Percentiles rank a stretch among this genome's conserved stretches.
These are phyloP conservation scores for Polyommatus icarus DNA, from an alignment of 2,888 invertebrate genomes.

Conservation along the genomic window DNA sequence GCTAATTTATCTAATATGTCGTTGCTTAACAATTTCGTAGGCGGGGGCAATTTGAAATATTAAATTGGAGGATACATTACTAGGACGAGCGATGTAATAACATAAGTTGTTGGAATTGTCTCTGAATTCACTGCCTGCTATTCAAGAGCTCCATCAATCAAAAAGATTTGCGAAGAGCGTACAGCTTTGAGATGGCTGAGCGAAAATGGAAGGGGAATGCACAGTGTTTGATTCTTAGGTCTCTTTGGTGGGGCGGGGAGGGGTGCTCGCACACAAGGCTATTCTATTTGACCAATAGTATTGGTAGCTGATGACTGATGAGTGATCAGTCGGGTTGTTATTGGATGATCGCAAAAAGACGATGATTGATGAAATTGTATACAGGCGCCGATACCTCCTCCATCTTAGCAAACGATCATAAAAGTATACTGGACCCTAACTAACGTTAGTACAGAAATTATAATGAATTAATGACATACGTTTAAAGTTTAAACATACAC, in stretches of 20 bases:
- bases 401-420: too few relatives aligned
- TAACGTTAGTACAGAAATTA: too few relatives aligned
- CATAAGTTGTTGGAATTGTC: slow-evolving; percentile 3
- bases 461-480: too few relatives aligned
- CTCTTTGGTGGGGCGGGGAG: background rate
- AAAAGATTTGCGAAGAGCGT: background rate
- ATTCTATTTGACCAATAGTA: too few relatives aligned
- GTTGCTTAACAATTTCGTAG: slow-evolving; percentile 26
- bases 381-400: too few relatives aligned
- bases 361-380: too few relatives aligned
- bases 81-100: slow-evolving; percentile 8
- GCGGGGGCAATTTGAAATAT: slow-evolving; percentile 22
- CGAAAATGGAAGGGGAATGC: too few relatives aligned
- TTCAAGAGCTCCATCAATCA: background rate
- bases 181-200: too few relatives aligned
- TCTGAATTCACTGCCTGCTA: background rate
- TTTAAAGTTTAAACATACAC: too few relatives aligned
- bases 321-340: background rate
- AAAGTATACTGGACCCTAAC: too few relatives aligned
- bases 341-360: too few relatives aligned
- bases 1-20: slow-evolving; percentile 12
- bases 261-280: background rate
- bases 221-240: background rate
- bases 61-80: slow-evolving; percentile 23
- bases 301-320: too few relatives aligned